Evolutionary conservation across 2,888 invertebrate species (phyloP).

Genomic region (Nymphalis c-album): DNA sequence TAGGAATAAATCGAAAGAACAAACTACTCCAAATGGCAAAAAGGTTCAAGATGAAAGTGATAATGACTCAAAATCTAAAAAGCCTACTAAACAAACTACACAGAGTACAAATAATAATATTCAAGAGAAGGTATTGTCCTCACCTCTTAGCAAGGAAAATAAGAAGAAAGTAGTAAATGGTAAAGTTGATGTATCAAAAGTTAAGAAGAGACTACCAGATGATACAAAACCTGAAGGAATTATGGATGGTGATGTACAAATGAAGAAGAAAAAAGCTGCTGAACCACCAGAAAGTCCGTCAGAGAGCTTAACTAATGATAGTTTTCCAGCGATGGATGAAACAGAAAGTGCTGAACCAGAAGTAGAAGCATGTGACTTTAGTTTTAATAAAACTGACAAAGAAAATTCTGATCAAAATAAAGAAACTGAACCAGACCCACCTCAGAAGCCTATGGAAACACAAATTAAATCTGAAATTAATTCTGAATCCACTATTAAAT

Average conservation of each 20-base stretch:
- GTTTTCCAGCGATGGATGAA: constrained; percentile 89
- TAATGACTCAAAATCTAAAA: constrained; percentile 71
- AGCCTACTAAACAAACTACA: constrained; percentile 53
- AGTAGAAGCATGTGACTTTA: constrained; percentile 75
- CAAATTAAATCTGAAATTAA: constrained; percentile 61
- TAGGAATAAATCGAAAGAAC: constrained; percentile 90
- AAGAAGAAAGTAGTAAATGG: constrained; percentile 76
- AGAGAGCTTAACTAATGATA: constrained; percentile 91
- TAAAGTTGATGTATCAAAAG: constrained; percentile 78
- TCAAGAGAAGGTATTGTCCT: constrained; percentile 65
- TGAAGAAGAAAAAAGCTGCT: constrained; percentile 77
- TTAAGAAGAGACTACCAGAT: constrained; percentile 81
- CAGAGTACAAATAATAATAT: constrained; percentile 72
- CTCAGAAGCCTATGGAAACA: constrained; percentile 61
- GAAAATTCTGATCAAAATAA: constrained; percentile 67
- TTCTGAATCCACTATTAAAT: constrained; percentile 61
- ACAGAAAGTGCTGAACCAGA: constrained; percentile 80
- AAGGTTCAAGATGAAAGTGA: constrained; percentile 77
- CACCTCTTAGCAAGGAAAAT: constrained; percentile 67
- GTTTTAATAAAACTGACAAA: constrained; percentile 73
- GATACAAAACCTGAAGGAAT: constrained; percentile 81
- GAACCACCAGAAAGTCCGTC: constrained; percentile 88
- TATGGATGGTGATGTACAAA: constrained; percentile 82
- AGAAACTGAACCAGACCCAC: constrained; percentile 60
- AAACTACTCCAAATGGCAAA: constrained; percentile 79